Percentiles rank a stretch among this genome's conserved stretches.
These are phyloP conservation scores for Denticeps clupeoides DNA, from an alignment of 2,797 vertebrate species.

Conservation along the genomic window DNA sequence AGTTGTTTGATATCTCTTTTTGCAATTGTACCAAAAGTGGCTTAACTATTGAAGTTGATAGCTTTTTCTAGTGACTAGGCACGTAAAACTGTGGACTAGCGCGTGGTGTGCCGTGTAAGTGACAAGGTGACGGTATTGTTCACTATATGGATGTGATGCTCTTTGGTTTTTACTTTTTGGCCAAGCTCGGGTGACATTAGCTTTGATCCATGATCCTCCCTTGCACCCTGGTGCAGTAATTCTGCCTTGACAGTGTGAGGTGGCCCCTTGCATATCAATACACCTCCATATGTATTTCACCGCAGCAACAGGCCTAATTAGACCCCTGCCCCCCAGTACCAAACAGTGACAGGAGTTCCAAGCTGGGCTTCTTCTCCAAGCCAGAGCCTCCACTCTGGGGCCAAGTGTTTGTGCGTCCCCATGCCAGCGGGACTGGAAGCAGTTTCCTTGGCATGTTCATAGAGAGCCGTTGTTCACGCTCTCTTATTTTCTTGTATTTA, in stretches of 20 bases:
- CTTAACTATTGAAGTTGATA: constrained; percentile 85
- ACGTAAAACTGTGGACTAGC: constrained; percentile 62
- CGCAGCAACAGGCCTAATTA: no score
- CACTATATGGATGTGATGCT: constrained; percentile 52
- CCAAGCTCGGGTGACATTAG: constrained; percentile 41
- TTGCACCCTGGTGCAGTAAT: not conserved
- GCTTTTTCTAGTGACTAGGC: constrained; percentile 75
- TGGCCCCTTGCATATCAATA: no score
- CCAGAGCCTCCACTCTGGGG: no score
- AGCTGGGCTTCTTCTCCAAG: no score
- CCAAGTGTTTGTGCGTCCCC: constrained; percentile 4
- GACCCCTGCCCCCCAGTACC: no score
- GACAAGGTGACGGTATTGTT: constrained; percentile 61
- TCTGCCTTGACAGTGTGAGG: not conserved
- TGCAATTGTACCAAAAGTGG: constrained; percentile 99
- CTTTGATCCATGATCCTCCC: constrained; percentile 33
- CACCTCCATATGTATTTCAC: no score
- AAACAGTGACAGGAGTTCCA: no score
- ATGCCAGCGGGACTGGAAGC: constrained; percentile 17
- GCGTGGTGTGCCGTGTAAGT: constrained; percentile 67
- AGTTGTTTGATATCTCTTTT: constrained; percentile 87
- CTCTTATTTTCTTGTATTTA: constrained; percentile 4
- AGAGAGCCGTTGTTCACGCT: constrained; percentile 9
- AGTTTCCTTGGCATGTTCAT: constrained; percentile 17
- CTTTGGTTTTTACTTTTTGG: constrained; percentile 46